These are phyloP conservation scores for Triplophysa siluroides DNA, from an alignment of 2,113 vertebrate species.

Conservation along the genomic window DNA sequence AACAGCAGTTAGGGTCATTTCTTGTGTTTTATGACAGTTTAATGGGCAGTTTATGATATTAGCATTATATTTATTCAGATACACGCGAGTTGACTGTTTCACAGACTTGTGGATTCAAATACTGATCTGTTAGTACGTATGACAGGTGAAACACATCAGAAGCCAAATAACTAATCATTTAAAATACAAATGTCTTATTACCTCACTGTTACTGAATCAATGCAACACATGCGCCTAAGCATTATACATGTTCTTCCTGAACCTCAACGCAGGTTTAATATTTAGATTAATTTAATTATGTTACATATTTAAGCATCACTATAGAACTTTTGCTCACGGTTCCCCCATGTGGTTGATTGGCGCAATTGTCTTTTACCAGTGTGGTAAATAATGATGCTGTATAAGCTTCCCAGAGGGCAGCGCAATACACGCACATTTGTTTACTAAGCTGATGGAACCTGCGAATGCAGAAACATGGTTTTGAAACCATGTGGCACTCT, in stretches of 20 bases:
- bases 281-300: too few species aligned
- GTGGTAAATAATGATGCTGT: too few species aligned
- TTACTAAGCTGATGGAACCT: too few species aligned
- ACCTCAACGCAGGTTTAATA: background rate
- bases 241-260: background rate
- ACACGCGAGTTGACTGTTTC: background rate
- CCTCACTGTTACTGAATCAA: background rate
- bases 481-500: too few species aligned
- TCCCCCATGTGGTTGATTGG: too few species aligned
- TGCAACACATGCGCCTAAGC: background rate
- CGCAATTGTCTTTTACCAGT: too few species aligned
- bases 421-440: too few species aligned
- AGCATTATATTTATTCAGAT: background rate
- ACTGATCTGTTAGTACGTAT: conserved; percentile 30
- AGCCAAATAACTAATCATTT: conserved; percentile 35
- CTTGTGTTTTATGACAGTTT: conserved; percentile 19
- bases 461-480: too few species aligned
- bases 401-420: too few species aligned
- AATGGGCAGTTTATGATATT: conserved; percentile 15
- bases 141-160: conserved; percentile 24
- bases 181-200: conserved; percentile 36
- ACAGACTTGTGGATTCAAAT: background rate
- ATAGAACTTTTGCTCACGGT: too few species aligned
- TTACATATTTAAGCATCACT: too few species aligned
- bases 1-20: background rate